Base-by-base conservation (phyloP, 2,797 vertebrate species). In the Enteromius radiatus region DNA sequence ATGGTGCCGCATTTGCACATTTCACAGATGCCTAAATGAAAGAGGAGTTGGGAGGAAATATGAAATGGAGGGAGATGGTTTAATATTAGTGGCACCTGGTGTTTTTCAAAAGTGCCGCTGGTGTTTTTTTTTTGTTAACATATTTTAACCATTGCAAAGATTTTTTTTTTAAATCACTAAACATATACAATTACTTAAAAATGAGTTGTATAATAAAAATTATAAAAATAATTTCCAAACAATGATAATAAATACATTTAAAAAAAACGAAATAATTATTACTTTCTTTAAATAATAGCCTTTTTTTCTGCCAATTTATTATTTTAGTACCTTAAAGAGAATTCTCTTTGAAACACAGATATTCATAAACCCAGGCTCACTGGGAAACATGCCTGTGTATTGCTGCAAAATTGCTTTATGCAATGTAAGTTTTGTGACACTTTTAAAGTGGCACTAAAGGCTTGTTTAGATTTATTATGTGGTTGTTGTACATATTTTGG, bases 1-100 rank as follows among this genome's bases (percentile, higher is more conserved):
- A 5, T 26, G 33, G 12, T 63, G 76, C 23, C 49, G 19, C 2
- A 5, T 45, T 43, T 59, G 19, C 19, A 7, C 54, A 76, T 84
- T 84, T 82, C 61, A 59, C 41, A 21, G 9, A 78, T 69, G 49
- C 56, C 59, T 31, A 52, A 38, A 68, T 14, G 7, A 77, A 68
- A 77, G n/a, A 28, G 11, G 5, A 38, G 76, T 52, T 54, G 15
- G 33, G 36, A 15, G 3, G 36, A 79, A 79, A 52, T 15, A 23
- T 76, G 54, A 61, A 77, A 2, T n/a, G 41, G 26, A 28, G 76
- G 17, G 43, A 47, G 71, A 54, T 14, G 21, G 7, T 56, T 49
- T 23, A 9, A 38, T 15, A 54, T 52, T 54, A 15, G 70, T 54
- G 31, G 21, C 21, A 74, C 31, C 11, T 54, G 49, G 47, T 74